Percentiles rank a stretch among this genome's conserved stretches.
phyloP scores from a whole-genome alignment of 2,888 invertebrate species.

The Spicauda simplicius region DNA sequence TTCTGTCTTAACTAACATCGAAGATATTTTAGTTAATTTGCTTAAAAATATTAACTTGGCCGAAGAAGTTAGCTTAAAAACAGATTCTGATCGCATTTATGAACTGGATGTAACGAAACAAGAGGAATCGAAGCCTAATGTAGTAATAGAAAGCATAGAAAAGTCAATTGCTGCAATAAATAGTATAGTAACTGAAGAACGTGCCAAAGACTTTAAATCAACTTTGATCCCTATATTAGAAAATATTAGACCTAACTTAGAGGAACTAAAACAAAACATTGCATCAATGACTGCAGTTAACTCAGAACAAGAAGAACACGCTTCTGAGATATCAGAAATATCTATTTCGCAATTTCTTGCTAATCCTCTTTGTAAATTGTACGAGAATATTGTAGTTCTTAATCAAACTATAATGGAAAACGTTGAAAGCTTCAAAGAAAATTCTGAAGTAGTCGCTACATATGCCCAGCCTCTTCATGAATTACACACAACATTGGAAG shows the following conservation, averaged over 20 bases:
- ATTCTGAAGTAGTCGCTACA: conserved; percentile 58
- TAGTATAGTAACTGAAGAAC: conserved; percentile 60
- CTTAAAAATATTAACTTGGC: conserved; percentile 66
- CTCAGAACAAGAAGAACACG: conserved; percentile 46
- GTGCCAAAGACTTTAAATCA: conserved; percentile 48
- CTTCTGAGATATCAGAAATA: conserved; percentile 53
- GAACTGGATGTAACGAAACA: conserved; percentile 48
- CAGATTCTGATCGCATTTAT: conserved; percentile 63
- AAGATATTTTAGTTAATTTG: conserved; percentile 59
- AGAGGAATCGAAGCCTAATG: conserved; percentile 54
- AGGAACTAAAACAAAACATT: conserved; percentile 67
- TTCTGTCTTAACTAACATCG: conserved; percentile 59
- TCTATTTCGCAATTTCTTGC: conserved; percentile 69
- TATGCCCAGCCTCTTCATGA: conserved; percentile 77
- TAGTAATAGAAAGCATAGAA: conserved; percentile 66
- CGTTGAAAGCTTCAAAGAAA: conserved; percentile 59
- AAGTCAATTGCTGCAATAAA: conserved; percentile 66
- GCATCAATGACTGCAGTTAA: conserved; percentile 50
- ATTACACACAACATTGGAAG: conserved; percentile 71
- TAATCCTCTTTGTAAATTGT: conserved; percentile 63
- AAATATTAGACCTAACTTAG: conserved; percentile 66
- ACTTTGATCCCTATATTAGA: conserved; percentile 56
- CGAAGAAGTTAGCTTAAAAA: conserved; percentile 59
- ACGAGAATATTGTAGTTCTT: conserved; percentile 62
- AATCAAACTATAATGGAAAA: conserved; percentile 69